phyloP scores from a whole-genome alignment of 2,113 vertebrate species.

The Paraplagusia blochii region DNA sequence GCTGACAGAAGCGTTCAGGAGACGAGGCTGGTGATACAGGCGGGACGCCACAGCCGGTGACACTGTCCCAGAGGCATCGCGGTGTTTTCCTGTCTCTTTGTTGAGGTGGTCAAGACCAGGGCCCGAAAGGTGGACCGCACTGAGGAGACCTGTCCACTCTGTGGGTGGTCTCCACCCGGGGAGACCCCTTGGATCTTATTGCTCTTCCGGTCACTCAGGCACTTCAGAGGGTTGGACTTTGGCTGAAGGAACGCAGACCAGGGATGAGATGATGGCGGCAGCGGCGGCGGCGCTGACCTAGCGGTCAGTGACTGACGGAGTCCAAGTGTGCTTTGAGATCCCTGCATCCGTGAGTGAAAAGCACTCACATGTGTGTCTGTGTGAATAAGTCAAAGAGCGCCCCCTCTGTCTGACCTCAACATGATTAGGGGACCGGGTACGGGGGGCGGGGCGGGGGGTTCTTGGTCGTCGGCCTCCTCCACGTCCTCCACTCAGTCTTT shows the following conservation, averaged over 20 bases:
- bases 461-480: constrained; percentile 28
- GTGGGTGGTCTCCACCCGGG: too few relatives aligned
- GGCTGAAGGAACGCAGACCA: constrained; percentile 49
- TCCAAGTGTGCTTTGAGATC: constrained; percentile 53
- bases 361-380: constrained; percentile 52
- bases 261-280: constrained; percentile 1
- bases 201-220: constrained; percentile 68
- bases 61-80: constrained; percentile 66
- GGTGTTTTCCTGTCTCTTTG: constrained; percentile 58
- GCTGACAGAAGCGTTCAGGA: constrained; percentile 10
- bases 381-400: constrained; percentile 35
- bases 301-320: constrained; percentile 8
- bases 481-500: constrained; percentile 64
- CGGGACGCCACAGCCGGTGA: constrained; percentile 69
- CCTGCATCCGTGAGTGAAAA: constrained; percentile 37
- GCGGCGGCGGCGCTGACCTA: neutral
- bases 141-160: constrained; percentile 19
- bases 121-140: constrained; percentile 44
- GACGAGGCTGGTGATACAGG: constrained; percentile 50
- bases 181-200: constrained; percentile 54
- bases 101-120: constrained; percentile 59
- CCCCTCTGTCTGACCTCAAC: constrained; percentile 26
- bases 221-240: constrained; percentile 69
- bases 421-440: constrained; percentile 20
- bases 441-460: neutral